Conservation (phyloP, 1,140 invertebrate genomes). For the Belonocnema kinseyi region DNA sequence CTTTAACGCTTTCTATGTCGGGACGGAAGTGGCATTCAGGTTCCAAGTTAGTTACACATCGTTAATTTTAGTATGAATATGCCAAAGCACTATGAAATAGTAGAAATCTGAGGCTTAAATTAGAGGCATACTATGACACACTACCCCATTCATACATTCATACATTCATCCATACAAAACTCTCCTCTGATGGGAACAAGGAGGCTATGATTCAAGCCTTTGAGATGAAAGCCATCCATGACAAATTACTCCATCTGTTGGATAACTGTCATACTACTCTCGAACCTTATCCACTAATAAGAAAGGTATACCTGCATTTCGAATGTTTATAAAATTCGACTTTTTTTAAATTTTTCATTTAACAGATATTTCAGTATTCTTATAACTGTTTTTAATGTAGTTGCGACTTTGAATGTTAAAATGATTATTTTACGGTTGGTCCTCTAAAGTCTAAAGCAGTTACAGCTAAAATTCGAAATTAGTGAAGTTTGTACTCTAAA, state of each 20-base stretch:
- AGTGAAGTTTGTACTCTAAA: too few relatives aligned
- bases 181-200: neutral
- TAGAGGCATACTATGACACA: conserved; percentile 19
- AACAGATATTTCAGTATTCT: too few relatives aligned
- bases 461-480: too few relatives aligned
- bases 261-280: conserved; percentile 29
- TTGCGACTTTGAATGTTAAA: too few relatives aligned
- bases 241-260: conserved; percentile 37
- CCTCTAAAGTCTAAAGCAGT: too few relatives aligned
- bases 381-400: too few relatives aligned
- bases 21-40: conserved; percentile 35
- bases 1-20: conserved; percentile 41
- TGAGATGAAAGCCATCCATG: conserved; percentile 1
- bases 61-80: conserved; percentile 70
- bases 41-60: conserved; percentile 63
- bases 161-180: conserved; percentile 16
- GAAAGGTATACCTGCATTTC: too few relatives aligned
- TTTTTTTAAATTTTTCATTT: too few relatives aligned
- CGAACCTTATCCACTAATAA: neutral
- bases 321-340: too few relatives aligned
- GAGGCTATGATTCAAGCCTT: conserved; percentile 20
- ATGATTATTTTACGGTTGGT: too few relatives aligned
- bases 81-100: conserved; percentile 49
- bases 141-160: conserved; percentile 24
- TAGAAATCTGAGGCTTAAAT: conserved; percentile 39